Conservation (phyloP, 2,113 vertebrate species). For the Pipra filicauda region DNA sequence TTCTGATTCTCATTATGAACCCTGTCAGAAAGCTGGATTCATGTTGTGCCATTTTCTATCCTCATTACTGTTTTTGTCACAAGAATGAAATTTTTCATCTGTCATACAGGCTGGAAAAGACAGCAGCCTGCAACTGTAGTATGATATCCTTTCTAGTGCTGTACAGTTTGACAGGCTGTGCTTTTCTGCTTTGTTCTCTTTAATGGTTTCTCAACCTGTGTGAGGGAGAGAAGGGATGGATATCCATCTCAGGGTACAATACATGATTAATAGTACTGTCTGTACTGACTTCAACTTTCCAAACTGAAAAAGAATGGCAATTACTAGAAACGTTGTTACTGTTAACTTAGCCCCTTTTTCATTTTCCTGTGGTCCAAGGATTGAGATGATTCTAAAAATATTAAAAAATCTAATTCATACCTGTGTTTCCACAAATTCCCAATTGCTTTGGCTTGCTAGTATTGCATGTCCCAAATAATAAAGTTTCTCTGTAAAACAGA, state of each 20-base stretch:
- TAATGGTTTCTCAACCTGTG: slow-evolving; percentile 7
- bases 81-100: slow-evolving; percentile 54
- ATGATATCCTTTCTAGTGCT: slow-evolving; percentile 2
- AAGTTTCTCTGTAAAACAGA: background rate
- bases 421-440: background rate
- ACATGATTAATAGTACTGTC: background rate
- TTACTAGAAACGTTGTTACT: background rate
- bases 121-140: background rate
- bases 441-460: background rate
- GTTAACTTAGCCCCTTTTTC: background rate
- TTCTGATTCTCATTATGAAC: slow-evolving; percentile 19
- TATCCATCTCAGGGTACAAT: background rate
- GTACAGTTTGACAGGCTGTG: slow-evolving; percentile 22
- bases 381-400: background rate
- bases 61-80: slow-evolving; percentile 1
- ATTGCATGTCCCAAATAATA: accelerated
- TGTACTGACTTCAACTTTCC: slow-evolving; percentile 1
- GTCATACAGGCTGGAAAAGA: slow-evolving; percentile 28
- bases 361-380: background rate
- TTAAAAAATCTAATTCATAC: background rate
- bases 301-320: background rate
- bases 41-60: slow-evolving; percentile 24
- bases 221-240: background rate
- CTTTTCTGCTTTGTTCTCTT: slow-evolving; percentile 14
- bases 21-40: slow-evolving; percentile 40